phyloP scores from a whole-genome alignment of 2,113 vertebrate genomes.

The Zeus faber region DNA sequence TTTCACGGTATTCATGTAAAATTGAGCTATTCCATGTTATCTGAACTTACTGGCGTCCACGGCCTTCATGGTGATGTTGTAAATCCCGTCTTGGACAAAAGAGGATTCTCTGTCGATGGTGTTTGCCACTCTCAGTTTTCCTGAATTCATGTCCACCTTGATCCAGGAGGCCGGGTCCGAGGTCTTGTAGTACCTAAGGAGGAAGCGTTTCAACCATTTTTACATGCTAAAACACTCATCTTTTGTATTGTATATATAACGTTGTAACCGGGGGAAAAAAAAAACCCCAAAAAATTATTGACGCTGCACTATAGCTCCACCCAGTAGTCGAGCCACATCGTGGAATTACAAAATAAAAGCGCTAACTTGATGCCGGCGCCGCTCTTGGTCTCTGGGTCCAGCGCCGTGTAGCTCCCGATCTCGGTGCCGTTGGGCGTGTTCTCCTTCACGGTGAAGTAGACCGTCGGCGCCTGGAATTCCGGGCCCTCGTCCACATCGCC shows the following conservation, averaged over 20 bases:
- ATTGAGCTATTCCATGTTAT: no score
- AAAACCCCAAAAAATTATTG: no score
- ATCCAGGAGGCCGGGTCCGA: constrained; percentile 81
- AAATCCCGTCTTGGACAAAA: constrained; percentile 70
- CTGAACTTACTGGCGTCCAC: constrained; percentile 61
- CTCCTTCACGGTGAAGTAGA: constrained; percentile 74
- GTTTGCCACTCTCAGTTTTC: constrained; percentile 79
- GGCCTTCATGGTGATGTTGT: constrained; percentile 67
- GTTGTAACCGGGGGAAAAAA: no score
- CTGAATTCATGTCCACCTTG: constrained; percentile 67
- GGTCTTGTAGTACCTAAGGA: constrained; percentile 80
- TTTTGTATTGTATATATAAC: no score
- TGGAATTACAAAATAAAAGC: neutral
- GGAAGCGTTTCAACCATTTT: no score
- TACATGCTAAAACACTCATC: no score
- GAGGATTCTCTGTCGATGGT: constrained; percentile 80
- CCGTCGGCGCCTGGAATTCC: constrained; percentile 69
- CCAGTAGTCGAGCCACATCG: neutral
- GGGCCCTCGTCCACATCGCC: constrained; percentile 83
- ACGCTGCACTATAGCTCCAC: no score
- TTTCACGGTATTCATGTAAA: no score
- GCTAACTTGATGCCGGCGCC: constrained; percentile 78
- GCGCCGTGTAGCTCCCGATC: constrained; percentile 77
- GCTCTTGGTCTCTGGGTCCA: constrained; percentile 82
- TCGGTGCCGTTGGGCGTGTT: constrained; percentile 64